These are phyloP conservation scores for Lampris megalopsis DNA, from an alignment of 2,113 vertebrate species.

Conservation along the genomic window DNA sequence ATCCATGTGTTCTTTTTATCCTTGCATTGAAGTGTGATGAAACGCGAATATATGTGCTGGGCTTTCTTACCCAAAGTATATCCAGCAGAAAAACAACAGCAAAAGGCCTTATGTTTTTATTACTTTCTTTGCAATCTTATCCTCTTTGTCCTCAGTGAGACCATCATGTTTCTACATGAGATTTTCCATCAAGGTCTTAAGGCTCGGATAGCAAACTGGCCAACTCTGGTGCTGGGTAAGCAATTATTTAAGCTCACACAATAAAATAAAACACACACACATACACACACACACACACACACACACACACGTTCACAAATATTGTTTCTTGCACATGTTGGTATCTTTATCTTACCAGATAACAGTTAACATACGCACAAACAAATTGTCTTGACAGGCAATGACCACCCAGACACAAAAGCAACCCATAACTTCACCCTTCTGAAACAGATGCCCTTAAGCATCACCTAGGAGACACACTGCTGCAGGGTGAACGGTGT, in stretches of 20 bases:
- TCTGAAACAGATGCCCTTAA: constrained; percentile 58
- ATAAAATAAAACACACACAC: constrained; percentile 25
- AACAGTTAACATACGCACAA: constrained; percentile 29
- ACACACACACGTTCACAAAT: constrained; percentile 24
- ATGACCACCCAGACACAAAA: constrained; percentile 58
- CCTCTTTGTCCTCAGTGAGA: constrained; percentile 86
- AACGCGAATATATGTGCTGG: no score
- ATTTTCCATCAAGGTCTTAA: constrained; percentile 99
- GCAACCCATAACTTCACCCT: constrained; percentile 50
- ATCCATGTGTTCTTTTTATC: constrained; percentile 1
- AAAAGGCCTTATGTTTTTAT: neutral
- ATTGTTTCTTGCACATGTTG: neutral
- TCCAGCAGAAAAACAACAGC: no score
- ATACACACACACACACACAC: constrained; percentile 29
- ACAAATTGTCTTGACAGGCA: constrained; percentile 70
- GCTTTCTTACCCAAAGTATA: no score
- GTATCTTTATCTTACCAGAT: constrained; percentile 55
- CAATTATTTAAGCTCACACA: constrained; percentile 42
- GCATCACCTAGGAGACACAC: constrained; percentile 64
- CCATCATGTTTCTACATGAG: constrained; percentile 99
- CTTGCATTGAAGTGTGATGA: constrained; percentile 1
- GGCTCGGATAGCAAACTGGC: constrained; percentile 98
- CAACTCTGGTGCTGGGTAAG: constrained; percentile 97
- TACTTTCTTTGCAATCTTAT: neutral
- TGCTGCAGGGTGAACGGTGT: constrained; percentile 37